Conservation (phyloP, 2,888 invertebrate genomes). For the Drosophila subquinaria region DNA sequence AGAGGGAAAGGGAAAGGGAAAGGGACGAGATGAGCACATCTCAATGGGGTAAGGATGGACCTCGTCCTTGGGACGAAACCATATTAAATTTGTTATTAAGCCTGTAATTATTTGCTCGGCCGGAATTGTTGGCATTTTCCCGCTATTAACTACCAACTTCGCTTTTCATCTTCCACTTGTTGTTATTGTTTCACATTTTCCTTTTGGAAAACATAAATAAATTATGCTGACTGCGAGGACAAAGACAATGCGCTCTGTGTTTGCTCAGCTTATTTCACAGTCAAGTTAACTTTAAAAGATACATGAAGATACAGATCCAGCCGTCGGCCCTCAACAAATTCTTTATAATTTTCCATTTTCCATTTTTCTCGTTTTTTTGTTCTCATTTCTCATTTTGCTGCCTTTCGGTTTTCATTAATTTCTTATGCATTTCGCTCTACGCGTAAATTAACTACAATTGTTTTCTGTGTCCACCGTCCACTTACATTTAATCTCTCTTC, state of each 20-base stretch:
- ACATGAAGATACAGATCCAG: conserved; percentile 32
- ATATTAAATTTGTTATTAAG: conserved; percentile 81
- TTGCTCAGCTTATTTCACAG: conserved; percentile 77
- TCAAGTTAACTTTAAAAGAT: conserved; percentile 77
- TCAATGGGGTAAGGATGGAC: conserved; percentile 24
- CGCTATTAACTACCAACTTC: conserved; percentile 52
- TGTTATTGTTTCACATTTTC: conserved; percentile 7
- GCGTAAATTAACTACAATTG: conserved; percentile 80
- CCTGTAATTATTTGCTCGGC: conserved; percentile 75
- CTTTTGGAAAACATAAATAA: conserved; percentile 72
- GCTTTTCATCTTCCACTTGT: conserved; percentile 17
- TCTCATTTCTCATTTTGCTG: conserved; percentile 12
- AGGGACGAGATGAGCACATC: background rate
- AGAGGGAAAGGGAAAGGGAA: background rate
- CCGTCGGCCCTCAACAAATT: conserved; percentile 32
- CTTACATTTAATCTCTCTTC: conserved; percentile 72
- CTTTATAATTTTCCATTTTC: conserved; percentile 27
- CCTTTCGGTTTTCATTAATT: conserved; percentile 70
- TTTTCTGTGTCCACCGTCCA: conserved; percentile 69
- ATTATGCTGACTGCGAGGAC: conserved; percentile 70
- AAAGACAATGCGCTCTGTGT: conserved; percentile 75
- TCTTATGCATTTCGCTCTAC: conserved; percentile 70
- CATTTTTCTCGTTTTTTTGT: background rate
- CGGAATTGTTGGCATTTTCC: conserved; percentile 71
- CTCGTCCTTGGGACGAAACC: conserved; percentile 49